phyloP scores from a whole-genome alignment of 2,797 vertebrate genomes.

The Benthosema pterotum region DNA sequence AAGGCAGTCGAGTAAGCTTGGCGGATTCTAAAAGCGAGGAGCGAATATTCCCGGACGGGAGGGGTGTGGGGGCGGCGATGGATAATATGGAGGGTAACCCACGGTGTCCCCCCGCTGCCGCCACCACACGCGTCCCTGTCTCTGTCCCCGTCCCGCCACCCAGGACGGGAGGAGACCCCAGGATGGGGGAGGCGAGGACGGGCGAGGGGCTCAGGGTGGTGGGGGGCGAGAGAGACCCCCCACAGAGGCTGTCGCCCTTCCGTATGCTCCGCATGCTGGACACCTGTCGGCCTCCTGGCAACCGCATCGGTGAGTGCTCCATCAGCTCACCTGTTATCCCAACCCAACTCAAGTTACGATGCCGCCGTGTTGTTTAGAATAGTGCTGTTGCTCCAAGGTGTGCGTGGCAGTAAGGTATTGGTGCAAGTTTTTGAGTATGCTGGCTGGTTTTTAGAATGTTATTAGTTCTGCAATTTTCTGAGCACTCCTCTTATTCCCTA shows the following conservation, averaged over 20 bases:
- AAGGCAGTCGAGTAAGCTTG: conserved; percentile 4
- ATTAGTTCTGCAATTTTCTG: background rate
- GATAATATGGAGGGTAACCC: conserved; percentile 51
- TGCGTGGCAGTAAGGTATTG: too few relatives aligned
- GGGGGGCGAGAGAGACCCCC: conserved; percentile 64
- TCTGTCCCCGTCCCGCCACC: too few relatives aligned
- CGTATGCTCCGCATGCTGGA: conserved; percentile 79
- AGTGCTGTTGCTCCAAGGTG: too few relatives aligned
- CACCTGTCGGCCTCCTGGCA: conserved; percentile 73
- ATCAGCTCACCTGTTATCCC: background rate
- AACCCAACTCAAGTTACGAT: background rate
- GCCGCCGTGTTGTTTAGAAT: conserved; percentile 1
- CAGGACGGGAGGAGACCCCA: conserved; percentile 27
- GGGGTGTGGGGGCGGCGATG: too few relatives aligned
- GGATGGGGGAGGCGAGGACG: conserved; percentile 42
- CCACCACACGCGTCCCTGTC: background rate
- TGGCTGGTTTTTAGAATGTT: too few relatives aligned
- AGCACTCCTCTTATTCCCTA: background rate
- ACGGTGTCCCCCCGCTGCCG: conserved; percentile 40
- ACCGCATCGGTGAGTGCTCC: conserved; percentile 76
- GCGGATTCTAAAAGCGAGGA: conserved; percentile 11
- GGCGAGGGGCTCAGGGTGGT: conserved; percentile 55
- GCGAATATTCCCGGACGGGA: too few relatives aligned
- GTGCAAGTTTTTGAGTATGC: too few relatives aligned
- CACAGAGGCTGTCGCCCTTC: conserved; percentile 76